These are phyloP conservation scores for Bolinopsis microptera DNA, from an alignment of 37 sponge, comb jelly and placozoan genomes.

Conservation along the genomic window DNA sequence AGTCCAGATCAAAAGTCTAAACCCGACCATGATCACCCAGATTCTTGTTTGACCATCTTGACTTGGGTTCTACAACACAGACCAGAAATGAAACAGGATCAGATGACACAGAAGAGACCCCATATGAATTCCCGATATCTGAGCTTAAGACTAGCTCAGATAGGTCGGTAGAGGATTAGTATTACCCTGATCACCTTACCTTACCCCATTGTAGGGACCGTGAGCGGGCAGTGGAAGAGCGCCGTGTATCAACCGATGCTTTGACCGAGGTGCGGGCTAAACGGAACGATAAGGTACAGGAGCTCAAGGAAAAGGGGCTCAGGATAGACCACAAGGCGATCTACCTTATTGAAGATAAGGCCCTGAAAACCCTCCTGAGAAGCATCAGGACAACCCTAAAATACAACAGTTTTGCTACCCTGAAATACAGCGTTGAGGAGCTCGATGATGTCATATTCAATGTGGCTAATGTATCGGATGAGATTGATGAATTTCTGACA, in stretches of 20 bases:
- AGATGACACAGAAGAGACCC: background rate
- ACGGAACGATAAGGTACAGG: slow-evolving; percentile 29
- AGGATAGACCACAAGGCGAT: background rate
- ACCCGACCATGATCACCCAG: background rate
- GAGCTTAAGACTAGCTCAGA: background rate
- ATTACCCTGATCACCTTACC: no score
- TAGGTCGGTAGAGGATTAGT: background rate
- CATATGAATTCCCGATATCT: background rate
- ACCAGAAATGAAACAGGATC: background rate
- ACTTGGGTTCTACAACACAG: background rate
- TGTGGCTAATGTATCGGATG: slow-evolving; percentile 21
- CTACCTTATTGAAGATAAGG: slow-evolving; percentile 52
- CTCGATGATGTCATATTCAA: slow-evolving; percentile 21
- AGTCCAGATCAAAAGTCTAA: background rate
- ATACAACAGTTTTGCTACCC: slow-evolving; percentile 45
- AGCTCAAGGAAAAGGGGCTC: slow-evolving; percentile 48
- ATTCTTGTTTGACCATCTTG: background rate
- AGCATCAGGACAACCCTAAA: background rate
- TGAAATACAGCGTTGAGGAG: slow-evolving; percentile 30
- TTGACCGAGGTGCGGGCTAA: slow-evolving; percentile 12
- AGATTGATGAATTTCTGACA: slow-evolving; percentile 42
- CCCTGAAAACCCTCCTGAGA: background rate
- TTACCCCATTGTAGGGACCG: slow-evolving; percentile 3
- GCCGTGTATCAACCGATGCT: slow-evolving; percentile 4
- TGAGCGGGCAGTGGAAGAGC: slow-evolving; percentile 11